Conservation (phyloP, 2,797 vertebrate species). For the Chrysocyon brachyurus region DNA sequence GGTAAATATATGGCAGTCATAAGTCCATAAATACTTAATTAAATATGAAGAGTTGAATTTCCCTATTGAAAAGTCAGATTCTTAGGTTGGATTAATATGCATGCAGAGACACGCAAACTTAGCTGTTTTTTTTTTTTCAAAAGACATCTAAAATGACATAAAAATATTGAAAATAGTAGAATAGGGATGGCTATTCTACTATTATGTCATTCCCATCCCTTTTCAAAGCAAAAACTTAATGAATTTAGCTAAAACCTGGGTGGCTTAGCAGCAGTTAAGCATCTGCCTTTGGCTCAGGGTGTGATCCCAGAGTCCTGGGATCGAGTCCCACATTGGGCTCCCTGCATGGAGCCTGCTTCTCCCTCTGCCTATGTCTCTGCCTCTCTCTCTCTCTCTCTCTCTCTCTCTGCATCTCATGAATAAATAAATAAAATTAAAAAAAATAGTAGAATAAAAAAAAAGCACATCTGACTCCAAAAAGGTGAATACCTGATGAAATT, state of each 20-base stretch:
- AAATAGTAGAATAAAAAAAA: not conserved
- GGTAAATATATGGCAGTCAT: not conserved
- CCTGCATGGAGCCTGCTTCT: too few species aligned
- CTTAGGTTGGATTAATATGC: constrained; percentile 4
- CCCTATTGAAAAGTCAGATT: not conserved
- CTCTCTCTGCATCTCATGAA: too few species aligned
- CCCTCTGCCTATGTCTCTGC: too few species aligned
- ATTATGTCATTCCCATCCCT: constrained; percentile 20
- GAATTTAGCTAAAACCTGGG: constrained; percentile 20
- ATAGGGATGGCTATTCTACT: not conserved
- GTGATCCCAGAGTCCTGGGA: too few species aligned
- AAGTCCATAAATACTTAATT: constrained; percentile 5
- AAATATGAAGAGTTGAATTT: constrained; percentile 52
- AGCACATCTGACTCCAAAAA: not conserved
- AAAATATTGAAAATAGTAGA: constrained; percentile 19
- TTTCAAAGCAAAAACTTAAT: not conserved
- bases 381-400: too few species aligned
- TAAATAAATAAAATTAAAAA: too few species aligned
- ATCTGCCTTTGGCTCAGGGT: too few species aligned
- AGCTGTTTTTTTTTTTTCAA: not conserved
- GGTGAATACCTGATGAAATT: not conserved
- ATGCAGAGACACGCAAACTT: not conserved
- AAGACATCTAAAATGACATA: not conserved
- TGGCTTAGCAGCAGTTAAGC: too few species aligned
- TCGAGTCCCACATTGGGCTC: too few species aligned